Evolutionary conservation across 2,888 invertebrate genomes (phyloP), one percentile per base, ranked within the genome.

Genomic region (Dryococelus australis): DNA sequence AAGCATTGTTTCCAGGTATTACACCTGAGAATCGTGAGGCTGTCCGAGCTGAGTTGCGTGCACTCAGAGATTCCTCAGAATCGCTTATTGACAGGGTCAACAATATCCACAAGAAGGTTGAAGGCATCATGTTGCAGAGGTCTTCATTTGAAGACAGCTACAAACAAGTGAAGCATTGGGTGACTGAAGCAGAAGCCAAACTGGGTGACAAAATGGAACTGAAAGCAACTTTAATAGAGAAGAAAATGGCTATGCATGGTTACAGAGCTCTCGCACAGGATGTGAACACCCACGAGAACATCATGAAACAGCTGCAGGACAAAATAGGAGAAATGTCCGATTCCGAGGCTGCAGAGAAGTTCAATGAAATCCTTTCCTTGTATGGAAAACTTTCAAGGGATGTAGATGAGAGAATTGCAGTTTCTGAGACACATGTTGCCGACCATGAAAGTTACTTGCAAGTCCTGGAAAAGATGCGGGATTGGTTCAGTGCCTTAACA

Each of bases 111-210:
- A 98, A 98, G 92, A 96, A 96, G 90, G 96, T 98, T 27, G 98
- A 99, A 93, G 96, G 96, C 0, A 96, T 97, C 79, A 94, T 98
- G 89, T 96, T 98, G 91, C 97, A 98, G 90, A 95, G 98, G 92
- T 97, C 97, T 6, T 98, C 98, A 0, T 98, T 99, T 92, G 98
- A 98, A 91, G 98, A 98, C 90, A 98, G 97, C 89, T 96, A 97
- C 90, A 96, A 96, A 85, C 98, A 98, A 90, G 94, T 96, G 98
- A 12, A 96, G 96, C 90, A 96, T 91, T 99, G 98, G 97, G 94
- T 99, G 47, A 94, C 94, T 87, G 98, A 98, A 90, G 95, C 95
- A 0, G 96, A 97, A 91, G 94, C 94, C 85, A 96, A 96, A 91
- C 93, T 98, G 65, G 95, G 95, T 1, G 95, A 95, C 79, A 95